These are phyloP conservation scores for Rhorus exstirpatorius DNA, from an alignment of 2,888 invertebrate genomes.

Conservation along the genomic window DNA sequence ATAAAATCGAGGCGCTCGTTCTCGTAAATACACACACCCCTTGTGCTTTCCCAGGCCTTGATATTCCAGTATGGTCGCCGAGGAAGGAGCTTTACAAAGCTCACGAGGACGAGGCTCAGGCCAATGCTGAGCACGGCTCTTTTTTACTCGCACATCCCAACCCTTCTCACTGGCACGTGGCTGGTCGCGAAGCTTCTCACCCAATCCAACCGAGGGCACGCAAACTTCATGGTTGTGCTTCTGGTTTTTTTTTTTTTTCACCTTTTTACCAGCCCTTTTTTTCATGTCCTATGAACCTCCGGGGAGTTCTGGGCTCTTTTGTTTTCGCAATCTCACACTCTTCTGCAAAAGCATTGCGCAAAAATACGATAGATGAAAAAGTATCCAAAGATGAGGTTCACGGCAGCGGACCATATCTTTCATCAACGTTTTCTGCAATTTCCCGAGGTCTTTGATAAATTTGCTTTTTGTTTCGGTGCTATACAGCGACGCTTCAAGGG, in stretches of 20 bases:
- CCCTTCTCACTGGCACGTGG: not conserved
- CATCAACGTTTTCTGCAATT: too few species aligned
- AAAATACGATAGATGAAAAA: not conserved
- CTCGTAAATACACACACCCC: slow-evolving; percentile 3
- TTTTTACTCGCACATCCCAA: not conserved
- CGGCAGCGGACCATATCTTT: too few species aligned
- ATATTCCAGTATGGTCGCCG: slow-evolving; percentile 18
- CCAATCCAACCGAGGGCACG: slow-evolving; percentile 6
- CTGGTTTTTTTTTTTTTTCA: not conserved
- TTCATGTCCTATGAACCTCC: not conserved
- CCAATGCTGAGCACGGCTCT: not conserved
- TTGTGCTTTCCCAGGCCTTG: slow-evolving; percentile 18
- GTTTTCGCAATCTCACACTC: not conserved
- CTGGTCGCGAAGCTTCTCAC: slow-evolving; percentile 34
- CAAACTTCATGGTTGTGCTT: slow-evolving; percentile 11
- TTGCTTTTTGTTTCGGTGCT: too few species aligned
- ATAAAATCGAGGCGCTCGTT: slow-evolving; percentile 21
- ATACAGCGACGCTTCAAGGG: too few species aligned
- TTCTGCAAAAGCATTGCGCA: not conserved
- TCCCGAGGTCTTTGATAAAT: not conserved
- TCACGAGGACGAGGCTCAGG: slow-evolving; percentile 32
- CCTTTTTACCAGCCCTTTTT: not conserved
- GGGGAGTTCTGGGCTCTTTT: not conserved
- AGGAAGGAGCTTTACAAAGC: slow-evolving; percentile 23
- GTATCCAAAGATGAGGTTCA: too few species aligned